phyloP scores from a whole-genome alignment of 37 sponge, comb jelly and placozoan species.

The Halichondria panicea region DNA sequence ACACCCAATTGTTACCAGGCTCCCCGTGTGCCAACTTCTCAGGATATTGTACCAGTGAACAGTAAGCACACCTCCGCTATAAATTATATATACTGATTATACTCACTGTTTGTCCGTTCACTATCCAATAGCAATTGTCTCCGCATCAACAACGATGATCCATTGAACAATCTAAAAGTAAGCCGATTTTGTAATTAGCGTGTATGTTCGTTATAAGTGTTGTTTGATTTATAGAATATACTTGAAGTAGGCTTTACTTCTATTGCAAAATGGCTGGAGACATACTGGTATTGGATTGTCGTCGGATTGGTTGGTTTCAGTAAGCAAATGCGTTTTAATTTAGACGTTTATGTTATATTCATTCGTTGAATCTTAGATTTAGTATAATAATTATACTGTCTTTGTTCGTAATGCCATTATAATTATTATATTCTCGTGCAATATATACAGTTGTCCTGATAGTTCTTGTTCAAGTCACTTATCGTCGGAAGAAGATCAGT shows the following conservation, averaged over 20 bases:
- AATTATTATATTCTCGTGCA: neutral
- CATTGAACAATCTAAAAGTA: constrained; percentile 49
- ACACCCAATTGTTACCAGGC: constrained; percentile 10
- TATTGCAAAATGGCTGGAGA: constrained; percentile 51
- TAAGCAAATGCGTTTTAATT: constrained; percentile 19
- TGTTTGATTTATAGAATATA: constrained; percentile 20
- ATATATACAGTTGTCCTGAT: constrained; percentile 35
- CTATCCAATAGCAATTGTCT: constrained; percentile 26
- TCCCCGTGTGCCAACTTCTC: constrained; percentile 56
- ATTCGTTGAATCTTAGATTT: neutral
- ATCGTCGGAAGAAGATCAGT: constrained; percentile 56
- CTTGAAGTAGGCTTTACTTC: constrained; percentile 33
- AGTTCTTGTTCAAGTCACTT: constrained; percentile 59
- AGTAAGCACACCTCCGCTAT: constrained; percentile 9
- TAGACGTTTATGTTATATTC: neutral
- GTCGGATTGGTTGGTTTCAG: constrained; percentile 31
- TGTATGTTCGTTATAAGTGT: neutral
- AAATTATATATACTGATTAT: neutral
- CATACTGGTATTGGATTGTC: constrained; percentile 60
- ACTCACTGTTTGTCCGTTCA: neutral
- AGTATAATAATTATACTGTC: neutral
- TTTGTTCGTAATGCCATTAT: neutral
- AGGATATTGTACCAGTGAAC: constrained; percentile 55
- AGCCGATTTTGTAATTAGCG: neutral
- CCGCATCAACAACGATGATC: constrained; percentile 40